These are phyloP conservation scores for Limnephilus rhombicus DNA, from an alignment of 2,888 invertebrate genomes.

Conservation along the genomic window DNA sequence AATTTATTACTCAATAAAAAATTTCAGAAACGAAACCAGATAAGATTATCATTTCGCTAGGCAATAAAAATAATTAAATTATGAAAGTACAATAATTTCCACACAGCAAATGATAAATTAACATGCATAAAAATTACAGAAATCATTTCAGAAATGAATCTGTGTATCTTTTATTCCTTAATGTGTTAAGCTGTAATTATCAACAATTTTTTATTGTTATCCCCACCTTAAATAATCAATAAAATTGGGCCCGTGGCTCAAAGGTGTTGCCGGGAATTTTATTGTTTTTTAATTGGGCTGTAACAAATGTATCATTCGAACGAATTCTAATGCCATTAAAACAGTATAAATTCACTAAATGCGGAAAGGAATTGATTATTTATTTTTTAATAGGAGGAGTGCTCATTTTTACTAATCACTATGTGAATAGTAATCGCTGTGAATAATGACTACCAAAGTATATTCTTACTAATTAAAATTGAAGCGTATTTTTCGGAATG, in stretches of 20 bases:
- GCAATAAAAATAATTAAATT: background rate
- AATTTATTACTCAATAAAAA: background rate
- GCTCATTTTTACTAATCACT: background rate
- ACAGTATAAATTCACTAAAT: slow-evolving; percentile 8
- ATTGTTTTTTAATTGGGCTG: slow-evolving; percentile 54
- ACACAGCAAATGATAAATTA: background rate
- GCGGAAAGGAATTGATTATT: background rate
- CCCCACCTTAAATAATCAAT: slow-evolving; percentile 40
- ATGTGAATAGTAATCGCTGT: background rate
- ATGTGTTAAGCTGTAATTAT: slow-evolving; percentile 29
- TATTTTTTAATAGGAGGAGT: slow-evolving; percentile 17
- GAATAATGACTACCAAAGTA: background rate
- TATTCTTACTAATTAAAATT: background rate
- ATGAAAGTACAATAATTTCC: background rate
- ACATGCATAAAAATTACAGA: background rate
- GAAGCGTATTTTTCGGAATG: background rate
- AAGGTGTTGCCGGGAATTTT: slow-evolving; percentile 51
- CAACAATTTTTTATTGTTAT: slow-evolving; percentile 8
- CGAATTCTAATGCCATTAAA: slow-evolving; percentile 12
- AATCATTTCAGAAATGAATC: background rate
- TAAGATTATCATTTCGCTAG: background rate
- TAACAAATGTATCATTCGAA: slow-evolving; percentile 45
- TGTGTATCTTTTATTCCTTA: slow-evolving; percentile 29
- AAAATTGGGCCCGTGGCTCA: slow-evolving; percentile 26
- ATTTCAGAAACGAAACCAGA: background rate